phyloP scores from a whole-genome alignment of 2,888 invertebrate genomes.

The Congeria kusceri region DNA sequence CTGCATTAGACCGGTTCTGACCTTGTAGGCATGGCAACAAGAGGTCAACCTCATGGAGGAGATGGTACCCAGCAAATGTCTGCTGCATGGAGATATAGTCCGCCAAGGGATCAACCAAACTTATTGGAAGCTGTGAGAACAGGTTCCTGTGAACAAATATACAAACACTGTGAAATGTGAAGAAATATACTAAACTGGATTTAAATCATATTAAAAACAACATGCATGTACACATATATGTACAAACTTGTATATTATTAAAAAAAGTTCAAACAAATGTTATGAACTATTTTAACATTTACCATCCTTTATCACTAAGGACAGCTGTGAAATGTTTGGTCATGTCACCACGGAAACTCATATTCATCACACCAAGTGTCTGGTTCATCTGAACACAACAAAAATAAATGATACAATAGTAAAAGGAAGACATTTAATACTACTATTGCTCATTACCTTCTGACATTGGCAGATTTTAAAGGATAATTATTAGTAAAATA shows the following conservation, averaged over 20 bases:
- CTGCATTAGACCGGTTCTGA: constrained; percentile 47
- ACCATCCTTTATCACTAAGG: constrained; percentile 65
- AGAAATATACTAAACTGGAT: not conserved
- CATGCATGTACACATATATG: no score
- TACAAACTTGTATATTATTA: no score
- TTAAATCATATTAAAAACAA: no score
- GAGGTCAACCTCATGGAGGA: constrained; percentile 73
- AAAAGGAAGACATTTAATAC: no score
- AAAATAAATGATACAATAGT: no score
- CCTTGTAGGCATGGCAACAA: constrained; percentile 59
- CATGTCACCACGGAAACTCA: constrained; percentile 50
- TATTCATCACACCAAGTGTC: constrained; percentile 67
- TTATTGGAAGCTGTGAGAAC: constrained; percentile 67
- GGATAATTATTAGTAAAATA: no score
- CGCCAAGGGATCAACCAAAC: constrained; percentile 58
- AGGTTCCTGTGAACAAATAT: constrained; percentile 66
- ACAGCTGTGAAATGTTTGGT: constrained; percentile 56
- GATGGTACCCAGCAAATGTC: constrained; percentile 75
- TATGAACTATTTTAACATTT: constrained; percentile 4
- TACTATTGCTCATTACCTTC: no score
- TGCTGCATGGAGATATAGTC: constrained; percentile 73
- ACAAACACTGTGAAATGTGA: not conserved
- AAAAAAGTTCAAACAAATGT: no score
- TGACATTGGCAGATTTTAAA: no score
- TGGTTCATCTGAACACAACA: constrained; percentile 71